Evolutionary conservation across 2,888 invertebrate species (phyloP), one percentile per base, ranked within the genome.

Genomic region (Lampropteryx suffumata): DNA sequence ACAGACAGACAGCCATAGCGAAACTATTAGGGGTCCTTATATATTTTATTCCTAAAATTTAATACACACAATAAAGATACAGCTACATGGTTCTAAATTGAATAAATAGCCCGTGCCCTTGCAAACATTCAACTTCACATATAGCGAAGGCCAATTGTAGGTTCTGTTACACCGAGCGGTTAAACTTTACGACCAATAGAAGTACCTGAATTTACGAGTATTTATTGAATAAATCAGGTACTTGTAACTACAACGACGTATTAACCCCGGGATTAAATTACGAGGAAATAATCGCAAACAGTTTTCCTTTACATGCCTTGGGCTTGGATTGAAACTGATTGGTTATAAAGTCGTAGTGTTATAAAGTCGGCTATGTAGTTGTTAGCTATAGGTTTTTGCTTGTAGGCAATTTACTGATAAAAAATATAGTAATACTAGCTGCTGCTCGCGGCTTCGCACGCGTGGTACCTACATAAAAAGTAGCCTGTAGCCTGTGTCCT

Each of bases 201-300:
- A 29, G 11, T 46, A 42, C 37, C 17, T 17, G 4, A 10, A 7
- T n/a, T 35, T 34, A 41, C 29, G 27, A 37, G 26, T 14, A 37
- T 21, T 32, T 30, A 43, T 32, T 13, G 5, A 8, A 48, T 42
- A 42, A 43, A 53, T 42, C 39, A 13, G 24, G 30, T 42, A 32
- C 17, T 36, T 17, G 2, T 17, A 17, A 17, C 17, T 29, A 29
- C n/a, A n/a, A n/a, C 21, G 7, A 42, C 28, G 7, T 43, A 48
- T 50, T 57, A 61, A 59, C 57, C 54, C 57, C 57, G 54, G 52
- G 50, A 59, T 53, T 53, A 45, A 45, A 55, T 59, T 32, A 57
- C 32, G 26, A 55, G 55, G 53, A 50, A 57, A 54, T 44, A 14
- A 32, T 48, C 46, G 48, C 6, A 17, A 35, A 27, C 36, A 29